A percentile compares a stretch with the other conserved stretches of the same genome.
These are phyloP conservation scores for Muricea muricata DNA, from an alignment of 92 coral and sea anemone species.

Conservation along the genomic window DNA sequence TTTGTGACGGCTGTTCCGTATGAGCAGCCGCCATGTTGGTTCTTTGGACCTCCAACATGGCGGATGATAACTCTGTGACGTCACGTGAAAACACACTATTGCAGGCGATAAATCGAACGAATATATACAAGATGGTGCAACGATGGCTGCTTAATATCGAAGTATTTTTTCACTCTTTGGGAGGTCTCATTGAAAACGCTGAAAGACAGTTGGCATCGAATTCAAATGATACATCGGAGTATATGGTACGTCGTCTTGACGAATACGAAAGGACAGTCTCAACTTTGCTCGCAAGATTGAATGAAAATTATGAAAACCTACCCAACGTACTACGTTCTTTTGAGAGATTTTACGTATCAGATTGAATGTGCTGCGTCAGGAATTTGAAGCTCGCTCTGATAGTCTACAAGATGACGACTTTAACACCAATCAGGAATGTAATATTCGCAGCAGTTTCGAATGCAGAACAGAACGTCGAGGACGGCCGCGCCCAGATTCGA, in stretches of 20 bases:
- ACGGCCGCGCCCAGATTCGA: slow-evolving; percentile 51
- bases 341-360: not conserved
- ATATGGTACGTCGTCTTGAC: slow-evolving; percentile 38
- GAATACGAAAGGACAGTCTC: slow-evolving; percentile 38
- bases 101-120: not conserved
- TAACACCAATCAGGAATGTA: not conserved
- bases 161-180: slow-evolving; percentile 43
- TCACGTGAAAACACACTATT: too few species aligned
- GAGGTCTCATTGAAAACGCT: slow-evolving; percentile 47
- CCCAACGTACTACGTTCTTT: slow-evolving; percentile 33
- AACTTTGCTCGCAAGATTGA: slow-evolving; percentile 36
- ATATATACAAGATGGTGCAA: slow-evolving; percentile 36
- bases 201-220: slow-evolving; percentile 1
- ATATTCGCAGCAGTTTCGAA: not conserved
- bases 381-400: slow-evolving; percentile 17
- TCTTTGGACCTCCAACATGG: too few species aligned
- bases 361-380: slow-evolving; percentile 6
- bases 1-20: too few species aligned
- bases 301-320: slow-evolving; percentile 22
- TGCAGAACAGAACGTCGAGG: not conserved
- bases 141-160: slow-evolving; percentile 56
- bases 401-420: not conserved
- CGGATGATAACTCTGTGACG: too few species aligned
- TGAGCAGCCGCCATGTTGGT: too few species aligned
- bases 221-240: not conserved